Evolutionary conservation across 2,797 vertebrate species (phyloP).

Genomic region (Xenentodon cancila): DNA sequence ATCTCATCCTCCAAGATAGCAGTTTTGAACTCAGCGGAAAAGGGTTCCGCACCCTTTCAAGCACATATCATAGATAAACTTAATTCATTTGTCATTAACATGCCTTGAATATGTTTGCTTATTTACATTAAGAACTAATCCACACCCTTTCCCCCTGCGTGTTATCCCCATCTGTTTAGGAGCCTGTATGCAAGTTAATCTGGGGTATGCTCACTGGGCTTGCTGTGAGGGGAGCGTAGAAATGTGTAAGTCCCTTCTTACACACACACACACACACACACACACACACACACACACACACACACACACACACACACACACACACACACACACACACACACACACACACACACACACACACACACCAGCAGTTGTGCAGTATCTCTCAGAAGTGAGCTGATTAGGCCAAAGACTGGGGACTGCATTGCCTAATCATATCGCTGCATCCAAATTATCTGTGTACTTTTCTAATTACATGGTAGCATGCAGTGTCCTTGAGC

Average conservation of each 20-base stretch:
- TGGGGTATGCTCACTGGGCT: conserved; percentile 17
- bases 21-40: too few relatives aligned
- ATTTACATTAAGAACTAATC: conserved; percentile 17
- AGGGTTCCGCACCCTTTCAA: too few relatives aligned
- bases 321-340: too few relatives aligned
- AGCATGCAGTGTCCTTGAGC: conserved; percentile 83
- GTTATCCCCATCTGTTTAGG: conserved; percentile 8
- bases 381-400: conserved; percentile 85
- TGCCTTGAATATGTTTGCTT: neutral
- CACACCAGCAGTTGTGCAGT: conserved; percentile 61
- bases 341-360: conserved; percentile 37
- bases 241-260: conserved; percentile 32
- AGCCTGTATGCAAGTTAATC: conserved; percentile 27
- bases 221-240: conserved; percentile 27
- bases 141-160: neutral
- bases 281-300: conserved; percentile 32
- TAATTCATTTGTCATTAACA: too few relatives aligned
- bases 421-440: conserved; percentile 85
- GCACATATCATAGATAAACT: too few relatives aligned
- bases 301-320: too few relatives aligned
- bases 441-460: conserved; percentile 87
- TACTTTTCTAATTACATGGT: conserved; percentile 87
- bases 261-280: too few relatives aligned
- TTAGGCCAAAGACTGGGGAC: conserved; percentile 82
- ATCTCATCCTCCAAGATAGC: too few relatives aligned